A percentile compares a stretch with the other conserved stretches of the same genome.
phyloP scores from a whole-genome alignment of 2,888 invertebrate species.

The Hypercompe scribonia region DNA sequence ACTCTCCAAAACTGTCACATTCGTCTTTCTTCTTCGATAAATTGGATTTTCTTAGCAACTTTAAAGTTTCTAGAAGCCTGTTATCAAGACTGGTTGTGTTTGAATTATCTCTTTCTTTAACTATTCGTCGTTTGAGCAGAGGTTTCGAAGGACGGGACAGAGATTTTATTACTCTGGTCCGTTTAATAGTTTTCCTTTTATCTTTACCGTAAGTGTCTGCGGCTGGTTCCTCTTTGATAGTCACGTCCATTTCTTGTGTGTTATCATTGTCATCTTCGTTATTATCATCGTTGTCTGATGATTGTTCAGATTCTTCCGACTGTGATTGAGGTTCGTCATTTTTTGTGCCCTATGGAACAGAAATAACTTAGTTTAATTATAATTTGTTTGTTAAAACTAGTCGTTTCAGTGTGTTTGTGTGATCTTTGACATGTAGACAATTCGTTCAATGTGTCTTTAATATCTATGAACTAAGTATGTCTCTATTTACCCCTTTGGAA shows the following conservation, averaged over 20 bases:
- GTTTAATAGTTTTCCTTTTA: conserved; percentile 22
- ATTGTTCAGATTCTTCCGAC: conserved; percentile 35
- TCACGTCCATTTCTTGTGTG: conserved; percentile 47
- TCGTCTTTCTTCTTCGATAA: conserved; percentile 74
- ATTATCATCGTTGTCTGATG: conserved; percentile 38
- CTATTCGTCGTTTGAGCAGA: conserved; percentile 44
- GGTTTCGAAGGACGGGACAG: conserved; percentile 35
- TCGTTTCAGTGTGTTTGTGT: neutral
- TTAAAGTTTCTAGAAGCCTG: conserved; percentile 63
- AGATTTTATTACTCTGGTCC: conserved; percentile 13
- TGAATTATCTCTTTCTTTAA: conserved; percentile 24
- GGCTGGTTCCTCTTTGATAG: conserved; percentile 64
- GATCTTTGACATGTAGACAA: neutral
- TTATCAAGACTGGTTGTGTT: conserved; percentile 48
- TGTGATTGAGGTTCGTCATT: conserved; percentile 23
- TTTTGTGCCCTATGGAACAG: conserved; percentile 29
- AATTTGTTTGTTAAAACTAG: neutral
- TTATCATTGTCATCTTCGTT: conserved; percentile 41
- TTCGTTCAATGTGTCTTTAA: neutral
- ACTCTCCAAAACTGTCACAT: conserved; percentile 80
- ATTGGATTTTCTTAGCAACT: conserved; percentile 60
- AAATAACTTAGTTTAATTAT: neutral
- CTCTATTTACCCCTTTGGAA: too few species aligned
- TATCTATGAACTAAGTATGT: neutral
- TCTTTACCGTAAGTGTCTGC: conserved; percentile 27